Evolutionary conservation across 2,797 vertebrate species (phyloP), one percentile per base, ranked within the genome.

Genomic region (Chiroxiphia lanceolata): DNA sequence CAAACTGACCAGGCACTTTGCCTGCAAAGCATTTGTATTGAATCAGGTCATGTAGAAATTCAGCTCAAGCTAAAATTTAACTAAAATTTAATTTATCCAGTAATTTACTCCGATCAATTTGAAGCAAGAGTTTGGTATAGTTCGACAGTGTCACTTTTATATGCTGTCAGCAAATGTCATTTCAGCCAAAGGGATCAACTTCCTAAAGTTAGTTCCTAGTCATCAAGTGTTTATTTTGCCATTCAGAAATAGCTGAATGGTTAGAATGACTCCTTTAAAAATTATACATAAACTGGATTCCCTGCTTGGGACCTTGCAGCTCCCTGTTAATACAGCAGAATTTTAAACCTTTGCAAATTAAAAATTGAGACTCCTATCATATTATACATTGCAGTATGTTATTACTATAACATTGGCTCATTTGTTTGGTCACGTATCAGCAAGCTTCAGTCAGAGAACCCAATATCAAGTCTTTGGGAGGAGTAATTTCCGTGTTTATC

Each of bases 351-450:
- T 56, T 75, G 53, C 9, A 34, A 60, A 57, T 68, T 60, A 70
- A 82, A 82, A 89, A 45, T 15, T 29, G 31, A n/a, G 3, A 23
- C 12, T 47, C 0, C 0, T 38, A 31, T 36, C 0, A 0, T 18
- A 8, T 63, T 51, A 9, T 26, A 13, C 2, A 3, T 31, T 22
- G 5, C 34, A 50, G n/a, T 1, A 1, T 70, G 21, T 19, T 69
- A 60, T 44, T 12, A 11, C 19, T 57, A 2, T 19, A 64, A 22
- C 8, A 15, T 12, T 47, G 57, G 27, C 22, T 64, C 0, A 1
- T 38, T 60, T 70, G 44, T 80, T 81, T 1, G 3, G 34, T 53
- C 4, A 1, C 6, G 1, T n/a, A 21, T 60, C 34, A 22, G n/a
- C 33, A 70, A 70, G 11, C 48, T 77, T 74, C 60, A 36, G 42